phyloP scores from a whole-genome alignment of 2,113 vertebrate species.

The Aviceda subcristata region DNA sequence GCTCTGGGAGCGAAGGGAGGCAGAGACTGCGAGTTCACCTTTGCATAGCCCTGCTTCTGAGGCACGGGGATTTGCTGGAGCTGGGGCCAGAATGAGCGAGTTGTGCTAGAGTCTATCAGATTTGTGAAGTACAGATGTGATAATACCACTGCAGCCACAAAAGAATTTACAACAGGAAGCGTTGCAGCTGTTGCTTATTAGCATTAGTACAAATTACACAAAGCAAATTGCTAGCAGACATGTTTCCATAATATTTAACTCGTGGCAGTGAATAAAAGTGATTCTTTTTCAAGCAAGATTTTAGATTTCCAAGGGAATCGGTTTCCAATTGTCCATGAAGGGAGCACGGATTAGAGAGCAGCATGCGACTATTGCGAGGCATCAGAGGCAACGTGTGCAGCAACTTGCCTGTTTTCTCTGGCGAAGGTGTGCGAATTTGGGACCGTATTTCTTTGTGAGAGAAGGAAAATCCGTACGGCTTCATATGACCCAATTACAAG shows the following conservation, averaged over 20 bases:
- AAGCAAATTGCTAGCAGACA: constrained; percentile 78
- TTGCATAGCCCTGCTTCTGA: background rate
- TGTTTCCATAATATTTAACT: constrained; percentile 73
- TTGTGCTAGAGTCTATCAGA: background rate
- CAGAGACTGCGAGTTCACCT: background rate
- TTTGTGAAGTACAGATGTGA: constrained; percentile 59
- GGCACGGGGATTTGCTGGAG: constrained; percentile 18
- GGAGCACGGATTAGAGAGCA: background rate
- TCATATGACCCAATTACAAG: background rate
- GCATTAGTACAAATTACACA: constrained; percentile 74
- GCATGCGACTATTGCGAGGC: background rate
- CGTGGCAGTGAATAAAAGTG: constrained; percentile 62
- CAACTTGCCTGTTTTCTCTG: background rate
- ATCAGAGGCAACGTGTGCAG: background rate
- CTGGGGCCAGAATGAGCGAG: background rate
- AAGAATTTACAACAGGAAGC: constrained; percentile 73
- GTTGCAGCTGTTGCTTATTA: constrained; percentile 76
- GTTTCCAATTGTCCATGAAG: constrained; percentile 63
- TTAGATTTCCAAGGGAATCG: constrained; percentile 50
- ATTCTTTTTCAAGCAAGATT: constrained; percentile 55
- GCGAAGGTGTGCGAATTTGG: background rate
- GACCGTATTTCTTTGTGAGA: background rate
- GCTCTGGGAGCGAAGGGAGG: background rate
- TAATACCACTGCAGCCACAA: constrained; percentile 61
- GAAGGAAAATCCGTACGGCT: background rate